phyloP scores from a whole-genome alignment of 2,888 invertebrate species.

The Philonicus albiceps region DNA sequence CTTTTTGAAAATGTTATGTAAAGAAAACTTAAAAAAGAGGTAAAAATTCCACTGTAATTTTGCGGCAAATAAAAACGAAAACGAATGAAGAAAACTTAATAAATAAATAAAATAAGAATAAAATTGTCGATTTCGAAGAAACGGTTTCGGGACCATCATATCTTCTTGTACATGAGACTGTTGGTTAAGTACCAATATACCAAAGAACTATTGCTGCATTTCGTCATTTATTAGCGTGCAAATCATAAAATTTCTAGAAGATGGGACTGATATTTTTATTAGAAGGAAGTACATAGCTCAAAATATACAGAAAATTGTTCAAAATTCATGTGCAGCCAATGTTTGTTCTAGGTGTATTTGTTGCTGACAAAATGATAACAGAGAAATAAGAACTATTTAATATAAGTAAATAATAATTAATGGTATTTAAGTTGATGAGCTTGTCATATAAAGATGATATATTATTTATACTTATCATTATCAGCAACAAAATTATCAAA shows the following conservation, averaged over 20 bases:
- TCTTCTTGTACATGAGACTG: not conserved
- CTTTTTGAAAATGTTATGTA: not conserved
- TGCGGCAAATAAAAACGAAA: slow-evolving; percentile 1
- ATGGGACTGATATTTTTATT: not conserved
- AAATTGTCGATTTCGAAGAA: not conserved
- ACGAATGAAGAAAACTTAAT: not conserved
- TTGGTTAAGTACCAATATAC: not conserved
- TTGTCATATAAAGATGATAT: too few relatives aligned
- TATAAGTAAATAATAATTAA: too few relatives aligned
- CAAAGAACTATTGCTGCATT: not conserved
- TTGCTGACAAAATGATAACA: not conserved
- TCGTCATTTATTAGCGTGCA: not conserved
- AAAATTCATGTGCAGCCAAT: not conserved
- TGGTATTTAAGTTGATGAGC: too few relatives aligned
- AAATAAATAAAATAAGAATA: not conserved
- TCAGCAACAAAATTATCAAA: too few relatives aligned
- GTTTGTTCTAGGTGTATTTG: not conserved
- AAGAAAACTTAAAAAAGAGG: not conserved
- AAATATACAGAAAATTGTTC: not conserved
- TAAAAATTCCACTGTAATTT: not conserved
- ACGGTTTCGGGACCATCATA: not conserved
- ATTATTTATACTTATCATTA: too few relatives aligned
- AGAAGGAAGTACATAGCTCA: too few relatives aligned
- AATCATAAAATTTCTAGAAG: not conserved
- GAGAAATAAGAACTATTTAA: too few relatives aligned